A percentile compares a stretch with the other conserved stretches of the same genome.
Conservation (phyloP, 2,113 vertebrate genomes). For the Sturnira hondurensis region DNA sequence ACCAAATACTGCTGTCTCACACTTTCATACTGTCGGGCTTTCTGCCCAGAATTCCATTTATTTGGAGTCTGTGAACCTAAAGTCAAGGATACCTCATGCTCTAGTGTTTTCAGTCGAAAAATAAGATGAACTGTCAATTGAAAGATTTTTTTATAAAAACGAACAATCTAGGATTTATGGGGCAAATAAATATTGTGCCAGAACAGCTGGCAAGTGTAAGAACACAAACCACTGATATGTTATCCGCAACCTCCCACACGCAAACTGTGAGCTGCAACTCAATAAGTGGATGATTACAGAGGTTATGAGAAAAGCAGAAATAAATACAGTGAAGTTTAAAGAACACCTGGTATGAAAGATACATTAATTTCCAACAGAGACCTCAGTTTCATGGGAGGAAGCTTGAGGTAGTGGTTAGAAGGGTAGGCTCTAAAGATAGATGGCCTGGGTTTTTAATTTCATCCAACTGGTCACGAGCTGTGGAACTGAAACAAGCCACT, state of each 20-base stretch:
- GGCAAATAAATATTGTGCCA: conserved; percentile 62
- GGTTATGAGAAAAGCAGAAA: conserved; percentile 70
- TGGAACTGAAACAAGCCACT: not conserved
- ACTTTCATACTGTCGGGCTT: not conserved
- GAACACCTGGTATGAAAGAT: conserved; percentile 67
- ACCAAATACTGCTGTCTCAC: not conserved
- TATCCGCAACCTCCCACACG: conserved; percentile 58
- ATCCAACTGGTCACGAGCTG: not conserved
- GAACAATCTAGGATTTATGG: conserved; percentile 53
- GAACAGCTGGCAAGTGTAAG: conserved; percentile 66
- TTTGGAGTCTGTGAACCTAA: not conserved
- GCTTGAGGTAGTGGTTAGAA: conserved; percentile 9
- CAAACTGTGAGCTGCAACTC: conserved; percentile 59
- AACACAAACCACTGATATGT: conserved; percentile 27
- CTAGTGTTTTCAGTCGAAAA: conserved; percentile 24
- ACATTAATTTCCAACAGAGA: conserved; percentile 39
- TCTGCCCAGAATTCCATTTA: not conserved
- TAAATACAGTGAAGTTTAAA: conserved; percentile 66
- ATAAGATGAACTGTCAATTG: conserved; percentile 49
- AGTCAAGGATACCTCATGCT: conserved; percentile 12
- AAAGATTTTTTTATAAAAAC: conserved; percentile 19
- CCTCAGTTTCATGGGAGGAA: conserved; percentile 12
- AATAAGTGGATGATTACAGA: conserved; percentile 74
- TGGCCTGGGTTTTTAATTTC: not conserved
- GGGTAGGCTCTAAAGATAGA: not conserved